These are phyloP conservation scores for Eciton burchellii DNA, from an alignment of 1,140 invertebrate species.

Conservation along the genomic window DNA sequence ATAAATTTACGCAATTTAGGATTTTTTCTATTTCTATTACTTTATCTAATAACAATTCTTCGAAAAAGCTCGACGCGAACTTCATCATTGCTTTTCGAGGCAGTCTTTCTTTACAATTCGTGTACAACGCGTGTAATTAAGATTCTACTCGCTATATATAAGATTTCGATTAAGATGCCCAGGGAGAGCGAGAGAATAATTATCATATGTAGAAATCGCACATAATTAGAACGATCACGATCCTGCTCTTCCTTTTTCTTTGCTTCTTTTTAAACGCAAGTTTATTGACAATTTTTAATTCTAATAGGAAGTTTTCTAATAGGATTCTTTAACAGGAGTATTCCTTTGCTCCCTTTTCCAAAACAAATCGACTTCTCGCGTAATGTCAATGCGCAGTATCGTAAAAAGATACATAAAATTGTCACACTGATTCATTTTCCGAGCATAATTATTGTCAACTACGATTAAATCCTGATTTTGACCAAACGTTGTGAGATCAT, in stretches of 20 bases:
- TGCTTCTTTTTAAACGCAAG: neutral
- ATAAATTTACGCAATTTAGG: slow-evolving; percentile 37
- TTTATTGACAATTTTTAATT: slow-evolving; percentile 42
- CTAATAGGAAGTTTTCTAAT: slow-evolving; percentile 36
- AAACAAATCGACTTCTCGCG: slow-evolving; percentile 16
- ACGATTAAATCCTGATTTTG: slow-evolving; percentile 67
- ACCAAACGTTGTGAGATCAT: slow-evolving; percentile 59
- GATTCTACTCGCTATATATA: slow-evolving; percentile 56
- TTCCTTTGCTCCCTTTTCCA: slow-evolving; percentile 22
- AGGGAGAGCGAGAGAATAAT: slow-evolving; percentile 44
- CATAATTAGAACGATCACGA: slow-evolving; percentile 30
- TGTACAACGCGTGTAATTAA: slow-evolving; percentile 21
- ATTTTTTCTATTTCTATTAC: neutral
- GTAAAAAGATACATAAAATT: slow-evolving; percentile 31
- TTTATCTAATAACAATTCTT: neutral
- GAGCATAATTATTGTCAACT: slow-evolving; percentile 72
- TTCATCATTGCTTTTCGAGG: slow-evolving; percentile 53
- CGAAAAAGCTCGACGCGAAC: neutral
- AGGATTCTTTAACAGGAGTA: slow-evolving; percentile 49
- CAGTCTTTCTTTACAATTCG: slow-evolving; percentile 42
- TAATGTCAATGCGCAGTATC: slow-evolving; percentile 23
- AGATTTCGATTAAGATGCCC: slow-evolving; percentile 45
- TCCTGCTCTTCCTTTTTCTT: neutral
- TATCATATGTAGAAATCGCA: slow-evolving; percentile 27
- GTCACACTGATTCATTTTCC: slow-evolving; percentile 70